phyloP scores from a whole-genome alignment of 2,888 invertebrate species.

The Pterostichus niger region DNA sequence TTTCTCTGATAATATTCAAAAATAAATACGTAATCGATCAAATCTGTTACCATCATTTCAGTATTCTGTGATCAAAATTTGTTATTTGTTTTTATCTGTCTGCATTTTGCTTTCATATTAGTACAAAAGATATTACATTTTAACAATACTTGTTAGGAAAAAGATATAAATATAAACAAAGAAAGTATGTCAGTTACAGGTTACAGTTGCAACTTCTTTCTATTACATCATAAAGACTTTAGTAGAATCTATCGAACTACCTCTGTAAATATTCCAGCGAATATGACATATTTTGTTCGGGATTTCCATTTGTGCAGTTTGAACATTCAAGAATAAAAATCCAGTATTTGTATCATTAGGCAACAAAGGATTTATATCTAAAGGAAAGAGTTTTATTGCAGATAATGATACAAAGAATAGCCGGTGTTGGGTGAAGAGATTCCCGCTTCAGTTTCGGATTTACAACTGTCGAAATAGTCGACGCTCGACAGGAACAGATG shows the following conservation, averaged over 20 bases:
- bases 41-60: too few species aligned
- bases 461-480: slow-evolving; percentile 37
- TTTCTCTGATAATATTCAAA: too few species aligned
- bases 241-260: neutral
- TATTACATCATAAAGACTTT: neutral
- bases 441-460: slow-evolving; percentile 21
- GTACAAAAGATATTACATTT: too few species aligned
- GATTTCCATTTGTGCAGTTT: slow-evolving; percentile 22
- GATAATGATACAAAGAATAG: slow-evolving; percentile 50
- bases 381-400: slow-evolving; percentile 47
- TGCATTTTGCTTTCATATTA: too few species aligned
- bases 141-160: too few species aligned
- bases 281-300: neutral
- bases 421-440: slow-evolving; percentile 19
- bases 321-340: slow-evolving; percentile 37
- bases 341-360: slow-evolving; percentile 51
- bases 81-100: too few species aligned
- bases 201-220: neutral
- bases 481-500: too few species aligned
- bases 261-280: neutral
- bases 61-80: too few species aligned
- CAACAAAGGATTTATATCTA: slow-evolving; percentile 40
- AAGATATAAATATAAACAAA: too few species aligned
- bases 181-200: neutral
- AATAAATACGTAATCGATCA: too few species aligned